phyloP scores from a whole-genome alignment of 2,113 vertebrate species.

The Hypocryptadius cinnamomeus region DNA sequence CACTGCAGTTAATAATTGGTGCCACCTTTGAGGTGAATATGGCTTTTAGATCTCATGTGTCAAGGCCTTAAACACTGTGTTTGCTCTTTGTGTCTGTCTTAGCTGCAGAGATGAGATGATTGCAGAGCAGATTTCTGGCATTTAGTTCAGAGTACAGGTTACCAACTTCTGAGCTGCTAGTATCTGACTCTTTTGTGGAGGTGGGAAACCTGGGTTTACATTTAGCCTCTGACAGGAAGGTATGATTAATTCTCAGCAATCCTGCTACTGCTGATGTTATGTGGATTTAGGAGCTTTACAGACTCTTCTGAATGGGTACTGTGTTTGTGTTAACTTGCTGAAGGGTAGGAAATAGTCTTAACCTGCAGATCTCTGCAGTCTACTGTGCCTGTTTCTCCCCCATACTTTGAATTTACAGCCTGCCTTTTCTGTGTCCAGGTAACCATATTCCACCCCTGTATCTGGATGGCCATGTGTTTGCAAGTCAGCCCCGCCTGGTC shows the following conservation, averaged over 20 bases:
- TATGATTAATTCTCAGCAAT: neutral
- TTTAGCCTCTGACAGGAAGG: neutral
- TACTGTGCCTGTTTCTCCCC: neutral
- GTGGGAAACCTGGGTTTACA: neutral
- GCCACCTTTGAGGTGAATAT: neutral
- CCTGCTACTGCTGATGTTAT: neutral
- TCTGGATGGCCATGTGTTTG: constrained; percentile 93
- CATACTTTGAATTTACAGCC: neutral
- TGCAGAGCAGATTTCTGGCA: neutral
- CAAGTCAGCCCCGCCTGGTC: constrained; percentile 92
- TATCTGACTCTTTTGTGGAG: neutral
- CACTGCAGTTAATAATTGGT: neutral
- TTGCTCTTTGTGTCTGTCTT: neutral
- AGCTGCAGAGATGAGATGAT: neutral
- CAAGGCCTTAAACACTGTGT: fast-evolving
- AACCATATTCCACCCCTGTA: constrained; percentile 94
- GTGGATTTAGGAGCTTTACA: neutral
- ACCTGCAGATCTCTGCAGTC: neutral
- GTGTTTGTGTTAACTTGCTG: neutral
- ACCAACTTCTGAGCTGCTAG: neutral
- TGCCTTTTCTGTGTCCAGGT: constrained; percentile 69
- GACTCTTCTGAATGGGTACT: neutral
- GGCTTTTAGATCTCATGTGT: neutral
- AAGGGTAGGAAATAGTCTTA: neutral
- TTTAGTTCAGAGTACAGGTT: neutral